phyloP scores from a whole-genome alignment of 2,888 invertebrate genomes.

The Drosophila prolongata region DNA sequence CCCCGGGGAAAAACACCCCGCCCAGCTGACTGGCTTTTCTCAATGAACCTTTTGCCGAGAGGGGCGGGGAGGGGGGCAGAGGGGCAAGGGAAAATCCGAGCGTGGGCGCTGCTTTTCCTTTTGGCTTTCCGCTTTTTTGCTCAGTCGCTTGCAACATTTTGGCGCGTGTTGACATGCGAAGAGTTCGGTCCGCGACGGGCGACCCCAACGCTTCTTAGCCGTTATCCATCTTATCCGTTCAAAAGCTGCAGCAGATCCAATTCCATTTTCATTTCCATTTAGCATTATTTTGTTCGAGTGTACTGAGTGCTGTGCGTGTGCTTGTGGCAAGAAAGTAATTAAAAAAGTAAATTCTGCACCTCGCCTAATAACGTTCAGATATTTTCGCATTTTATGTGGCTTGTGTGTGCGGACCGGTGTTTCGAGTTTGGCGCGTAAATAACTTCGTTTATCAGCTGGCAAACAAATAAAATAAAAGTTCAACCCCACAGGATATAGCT shows the following conservation, averaged over 20 bases:
- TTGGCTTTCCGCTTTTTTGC: slow-evolving; percentile 13
- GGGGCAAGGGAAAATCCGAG: slow-evolving; percentile 1
- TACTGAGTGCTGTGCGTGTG: neutral
- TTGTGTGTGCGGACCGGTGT: slow-evolving; percentile 17
- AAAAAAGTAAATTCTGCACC: slow-evolving; percentile 6
- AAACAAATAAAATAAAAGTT: neutral
- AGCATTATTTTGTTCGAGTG: slow-evolving; percentile 14
- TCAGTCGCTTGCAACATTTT: slow-evolving; percentile 84
- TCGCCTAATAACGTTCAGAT: neutral
- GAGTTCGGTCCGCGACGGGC: slow-evolving; percentile 68
- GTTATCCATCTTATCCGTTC: slow-evolving; percentile 68
- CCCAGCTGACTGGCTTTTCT: slow-evolving; percentile 34
- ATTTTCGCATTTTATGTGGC: neutral
- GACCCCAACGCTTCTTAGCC: slow-evolving; percentile 54
- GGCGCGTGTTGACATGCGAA: slow-evolving; percentile 84
- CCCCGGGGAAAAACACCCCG: neutral
- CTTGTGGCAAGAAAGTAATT: slow-evolving; percentile 30
- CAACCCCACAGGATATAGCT: neutral
- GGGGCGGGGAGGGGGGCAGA: neutral
- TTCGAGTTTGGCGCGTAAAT: slow-evolving; percentile 43
- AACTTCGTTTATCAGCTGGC: slow-evolving; percentile 32
- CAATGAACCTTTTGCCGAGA: slow-evolving; percentile 58
- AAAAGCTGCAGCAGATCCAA: slow-evolving; percentile 49
- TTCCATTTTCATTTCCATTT: neutral
- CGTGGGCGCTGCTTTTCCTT: slow-evolving; percentile 19